Evolutionary conservation across 2,888 invertebrate species (phyloP), one percentile per base, ranked within the genome.

Genomic region (Pimpla rufipes): DNA sequence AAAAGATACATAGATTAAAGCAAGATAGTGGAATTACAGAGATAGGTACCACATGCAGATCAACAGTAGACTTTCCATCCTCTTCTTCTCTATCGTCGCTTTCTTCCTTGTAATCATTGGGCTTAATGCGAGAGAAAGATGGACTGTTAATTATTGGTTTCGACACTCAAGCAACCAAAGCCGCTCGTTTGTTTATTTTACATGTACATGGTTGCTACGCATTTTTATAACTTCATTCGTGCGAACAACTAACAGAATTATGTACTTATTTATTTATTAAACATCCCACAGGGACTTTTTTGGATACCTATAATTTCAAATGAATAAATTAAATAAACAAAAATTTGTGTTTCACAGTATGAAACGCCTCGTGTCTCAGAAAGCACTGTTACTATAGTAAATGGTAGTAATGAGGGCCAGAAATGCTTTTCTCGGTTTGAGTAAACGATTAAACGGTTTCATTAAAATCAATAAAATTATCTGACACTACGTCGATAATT

Each of bases 11-110:
- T 42, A 73, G 78, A 55, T 70, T 45, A 84, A 86, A 79, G 78
- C 86, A 81, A 83, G 80, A 86, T 87, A 87, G 66, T 83, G 87
- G 81, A 87, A 88, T 85, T 86, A 88, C 76, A 88, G 85, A 87
- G 87, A 90, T 91, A 91, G 88, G 88, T 92, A 92, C 91, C 91
- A 85, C 91, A 91, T 91, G 90, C 90, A 90, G 87, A 84, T 90
- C 90, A 88, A 88, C 86, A 87, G 88, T 85, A 68, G 90, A 90
- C 83, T 87, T 88, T 88, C 83, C 89, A 79, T 88, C 90, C 88
- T 91, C 92, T 86, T 90, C 90, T 83, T 89, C 87, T 79, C 87
- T 89, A 87, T 87, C 86, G 81, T 88, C 85, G 85, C 76, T 89
- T 71, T 91, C 88, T 85, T 89, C 90, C 77, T 88, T 88, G 85